phyloP scores from a whole-genome alignment of 2,888 invertebrate species.

The Drosophila pegasa region DNA sequence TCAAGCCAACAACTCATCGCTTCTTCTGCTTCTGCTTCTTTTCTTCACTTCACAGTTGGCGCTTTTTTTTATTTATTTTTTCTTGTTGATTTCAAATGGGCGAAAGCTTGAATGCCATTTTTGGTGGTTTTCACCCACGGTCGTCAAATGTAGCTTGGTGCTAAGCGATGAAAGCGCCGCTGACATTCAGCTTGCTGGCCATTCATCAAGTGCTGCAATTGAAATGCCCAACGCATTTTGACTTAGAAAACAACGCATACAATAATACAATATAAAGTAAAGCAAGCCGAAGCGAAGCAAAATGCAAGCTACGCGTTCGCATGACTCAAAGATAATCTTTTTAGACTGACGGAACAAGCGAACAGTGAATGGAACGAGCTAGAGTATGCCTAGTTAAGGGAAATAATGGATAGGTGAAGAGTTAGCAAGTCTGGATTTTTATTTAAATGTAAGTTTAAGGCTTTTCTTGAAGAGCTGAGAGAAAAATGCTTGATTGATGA shows the following conservation, averaged over 20 bases:
- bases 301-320: neutral
- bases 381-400: neutral
- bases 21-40: neutral
- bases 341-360: no score
- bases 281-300: slow-evolving; percentile 8
- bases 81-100: slow-evolving; percentile 58
- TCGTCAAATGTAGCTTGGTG: slow-evolving; percentile 63
- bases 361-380: neutral
- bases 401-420: neutral
- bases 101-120: slow-evolving; percentile 76
- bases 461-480: neutral
- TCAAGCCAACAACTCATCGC: slow-evolving; percentile 24
- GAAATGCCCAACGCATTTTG: slow-evolving; percentile 72
- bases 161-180: slow-evolving; percentile 42
- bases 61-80: slow-evolving; percentile 7
- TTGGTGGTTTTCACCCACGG: slow-evolving; percentile 77
- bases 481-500: no score
- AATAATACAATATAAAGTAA: slow-evolving; percentile 20
- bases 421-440: no score
- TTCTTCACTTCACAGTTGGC: slow-evolving; percentile 9
- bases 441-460: no score
- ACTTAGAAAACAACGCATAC: slow-evolving; percentile 54
- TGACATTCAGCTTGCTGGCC: slow-evolving; percentile 58
- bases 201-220: slow-evolving; percentile 78
- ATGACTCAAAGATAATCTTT: slow-evolving; percentile 29